Base-by-base conservation (phyloP, 2,797 vertebrate genomes). In the Hypotaenidia okinawae region DNA sequence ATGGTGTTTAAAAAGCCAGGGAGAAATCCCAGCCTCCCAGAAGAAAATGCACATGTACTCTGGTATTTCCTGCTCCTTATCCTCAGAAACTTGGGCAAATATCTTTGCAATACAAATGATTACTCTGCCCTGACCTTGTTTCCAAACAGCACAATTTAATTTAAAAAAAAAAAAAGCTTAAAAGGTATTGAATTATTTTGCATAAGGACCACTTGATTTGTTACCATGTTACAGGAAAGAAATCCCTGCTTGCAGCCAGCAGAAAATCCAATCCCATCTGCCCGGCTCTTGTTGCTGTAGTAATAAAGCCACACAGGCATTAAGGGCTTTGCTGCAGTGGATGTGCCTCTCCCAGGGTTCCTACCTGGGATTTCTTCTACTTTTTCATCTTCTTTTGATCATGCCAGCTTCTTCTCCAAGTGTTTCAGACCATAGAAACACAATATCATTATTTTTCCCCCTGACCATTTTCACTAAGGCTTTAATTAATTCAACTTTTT, bases 301-400 rank as follows among this genome's bases (percentile, higher is more conserved):
- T 12, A 87, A 84, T 83, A 86, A 91, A 93, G 59, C 58, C 83
- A 54, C 22, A 0, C 0, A 27, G 78, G 95, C 77, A 93, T 91
- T 90, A 95, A 94, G 59, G 73, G 84, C 90, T 96, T 80, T 91
- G 39, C 72, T 83, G 87, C 30, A 11, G 30, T 7, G 45, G 81
- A 39, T 55, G 51, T 73, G 61, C 70, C 62, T 77, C 51, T 27
- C 3, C 5, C 64, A 55, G 63, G 61, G 45, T 1, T 81, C 61
- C 11, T 1, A 21, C 16, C 4, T 63, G 63, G 55, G 45, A 11
- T 11, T 58, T 35, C 27, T 62, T n/a, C 9, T 8, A 16, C 32
- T 35, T 52, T 45, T 73, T 66, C 7, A 3, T 77, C 80, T 57
- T 15, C 51, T 93, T 79, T 75, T 22, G 3, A 35, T n/a, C 11